phyloP scores from a whole-genome alignment of 35 echinoderm and acorn worm genomes.

The Amphiura filiformis region DNA sequence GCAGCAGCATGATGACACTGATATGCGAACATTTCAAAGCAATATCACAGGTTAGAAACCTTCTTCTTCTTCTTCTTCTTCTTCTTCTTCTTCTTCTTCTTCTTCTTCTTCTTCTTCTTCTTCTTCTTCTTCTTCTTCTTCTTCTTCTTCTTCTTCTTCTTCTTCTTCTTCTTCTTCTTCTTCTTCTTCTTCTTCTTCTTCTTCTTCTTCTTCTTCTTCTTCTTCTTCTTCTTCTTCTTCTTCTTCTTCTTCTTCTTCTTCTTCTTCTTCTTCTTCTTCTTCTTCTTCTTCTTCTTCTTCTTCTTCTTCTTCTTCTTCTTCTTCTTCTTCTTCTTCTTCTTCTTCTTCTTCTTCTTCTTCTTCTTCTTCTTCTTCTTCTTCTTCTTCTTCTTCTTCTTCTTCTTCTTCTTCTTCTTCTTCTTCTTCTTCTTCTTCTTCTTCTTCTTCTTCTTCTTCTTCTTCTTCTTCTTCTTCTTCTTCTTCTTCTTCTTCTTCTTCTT shows the following conservation, averaged over 20 bases:
- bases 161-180: slow-evolving; percentile 17
- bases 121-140: slow-evolving; percentile 22
- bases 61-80: slow-evolving; percentile 11
- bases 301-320: not conserved
- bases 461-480: not conserved
- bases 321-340: slow-evolving; percentile 2
- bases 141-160: slow-evolving; percentile 14
- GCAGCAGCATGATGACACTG: not conserved
- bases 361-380: not conserved
- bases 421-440: not conserved
- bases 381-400: not conserved
- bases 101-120: slow-evolving; percentile 21
- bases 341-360: slow-evolving; percentile 21
- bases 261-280: too few species aligned
- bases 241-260: not conserved
- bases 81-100: slow-evolving; percentile 20
- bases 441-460: not conserved
- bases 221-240: slow-evolving; percentile 16
- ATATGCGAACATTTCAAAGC: not conserved
- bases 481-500: slow-evolving; percentile 30
- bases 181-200: not conserved
- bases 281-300: not conserved
- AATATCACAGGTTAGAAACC: not conserved
- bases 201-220: slow-evolving; percentile 28
- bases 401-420: slow-evolving; percentile 16